Base-by-base conservation (phyloP, 1,140 invertebrate genomes). In the Calliphora vicina region DNA sequence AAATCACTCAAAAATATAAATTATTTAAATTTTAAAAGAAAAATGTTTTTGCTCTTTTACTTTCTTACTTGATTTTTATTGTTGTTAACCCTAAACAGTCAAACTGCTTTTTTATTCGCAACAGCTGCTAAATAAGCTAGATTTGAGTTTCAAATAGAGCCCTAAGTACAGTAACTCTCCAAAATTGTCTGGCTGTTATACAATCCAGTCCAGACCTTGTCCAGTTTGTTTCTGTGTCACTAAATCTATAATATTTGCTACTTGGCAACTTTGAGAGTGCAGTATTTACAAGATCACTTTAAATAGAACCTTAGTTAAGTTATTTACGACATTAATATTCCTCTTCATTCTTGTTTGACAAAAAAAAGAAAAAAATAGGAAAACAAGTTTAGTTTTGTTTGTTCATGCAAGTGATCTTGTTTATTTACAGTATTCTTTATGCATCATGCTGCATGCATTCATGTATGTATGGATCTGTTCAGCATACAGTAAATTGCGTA, bases 261-360 rank as follows among this genome's bases (percentile, higher is more conserved):
- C 20, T 10, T 0, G 61, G 61, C 61, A 10, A 67, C 61, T 23
- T 20, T 67, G 15, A 67, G 10, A 10, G 4, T 50, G 3, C 17
- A 1, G 45, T 15, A 50, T 50, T 50, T 50, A n/a, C 10, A 50
- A 50, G 45, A 50, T 50, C 45, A 50, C 45, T 13, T 50, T 50
- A 50, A 50, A 50, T 35, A 74, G 35, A 78, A 25, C 13, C 27
- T 43, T 17, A 78, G 74, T 78, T 78, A 76, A 35, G 73, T 35
- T 76, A 76, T 76, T 76, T 76, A 76, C 15, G 61, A 67, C 61
- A 67, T 67, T 67, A 67, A 67, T 67, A 67, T 67, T 67, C 61
- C 61, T 67, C 61, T 67, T 67, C 23, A 23, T 23, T 67, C 23
- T 67, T 25, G 61, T n/a, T 67, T 57, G 50, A 57, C 50, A 57